Evolutionary conservation across 2,888 invertebrate genomes (phyloP).

Genomic region (Melanostoma scalare): DNA sequence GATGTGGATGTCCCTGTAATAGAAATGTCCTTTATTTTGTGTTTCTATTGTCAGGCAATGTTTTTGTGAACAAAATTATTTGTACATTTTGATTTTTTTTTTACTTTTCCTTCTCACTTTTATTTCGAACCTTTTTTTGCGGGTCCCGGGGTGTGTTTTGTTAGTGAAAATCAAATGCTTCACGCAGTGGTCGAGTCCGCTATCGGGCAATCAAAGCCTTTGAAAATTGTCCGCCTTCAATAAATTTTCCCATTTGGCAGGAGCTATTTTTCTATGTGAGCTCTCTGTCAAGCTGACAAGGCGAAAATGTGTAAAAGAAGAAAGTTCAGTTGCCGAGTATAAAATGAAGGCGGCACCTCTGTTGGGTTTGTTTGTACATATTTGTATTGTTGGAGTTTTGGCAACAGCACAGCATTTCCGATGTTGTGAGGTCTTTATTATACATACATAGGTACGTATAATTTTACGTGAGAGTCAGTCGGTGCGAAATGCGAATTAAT

Average conservation of each 20-base stretch:
- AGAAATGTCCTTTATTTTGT: constrained; percentile 64
- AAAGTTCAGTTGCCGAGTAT: constrained; percentile 52
- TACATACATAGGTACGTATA: too few relatives aligned
- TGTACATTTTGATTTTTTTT: constrained; percentile 56
- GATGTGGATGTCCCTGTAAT: constrained; percentile 12
- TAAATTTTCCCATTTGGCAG: constrained; percentile 71
- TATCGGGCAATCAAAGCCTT: constrained; percentile 66
- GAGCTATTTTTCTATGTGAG: constrained; percentile 41
- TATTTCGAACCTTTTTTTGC: constrained; percentile 43
- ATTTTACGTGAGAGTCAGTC: constrained; percentile 6
- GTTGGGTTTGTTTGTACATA: constrained; percentile 63
- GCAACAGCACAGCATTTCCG: constrained; percentile 56
- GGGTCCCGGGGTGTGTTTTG: constrained; percentile 59
- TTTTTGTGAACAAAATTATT: constrained; percentile 64
- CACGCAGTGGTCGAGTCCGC: constrained; percentile 61
- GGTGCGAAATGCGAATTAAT: constrained; percentile 42
- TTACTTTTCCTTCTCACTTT: constrained; percentile 37
- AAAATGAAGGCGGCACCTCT: constrained; percentile 68
- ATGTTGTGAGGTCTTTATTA: constrained; percentile 69
- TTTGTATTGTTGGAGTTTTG: constrained; percentile 55
- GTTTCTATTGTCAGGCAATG: constrained; percentile 50
- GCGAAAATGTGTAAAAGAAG: constrained; percentile 24
- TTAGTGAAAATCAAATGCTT: constrained; percentile 53
- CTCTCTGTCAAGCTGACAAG: neutral
- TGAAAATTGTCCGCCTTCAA: constrained; percentile 72